phyloP scores from a whole-genome alignment of 92 coral and sea anemone genomes.

The Umimayanthus chanpuru region DNA sequence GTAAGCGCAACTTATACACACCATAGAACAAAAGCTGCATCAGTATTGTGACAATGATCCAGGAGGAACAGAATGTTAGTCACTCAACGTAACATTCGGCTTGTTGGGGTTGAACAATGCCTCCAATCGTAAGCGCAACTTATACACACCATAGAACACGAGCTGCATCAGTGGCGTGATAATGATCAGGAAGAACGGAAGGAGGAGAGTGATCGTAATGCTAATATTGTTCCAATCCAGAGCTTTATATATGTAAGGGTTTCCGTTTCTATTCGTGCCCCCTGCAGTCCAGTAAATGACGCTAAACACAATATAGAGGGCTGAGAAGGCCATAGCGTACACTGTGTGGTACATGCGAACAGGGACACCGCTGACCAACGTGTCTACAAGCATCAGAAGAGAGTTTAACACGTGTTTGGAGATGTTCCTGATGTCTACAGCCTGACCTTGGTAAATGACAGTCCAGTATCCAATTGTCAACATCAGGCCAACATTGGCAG shows the following conservation, averaged over 20 bases:
- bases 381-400: background rate
- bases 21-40: conserved; percentile 13
- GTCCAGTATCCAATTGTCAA: conserved; percentile 14
- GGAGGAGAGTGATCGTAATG: background rate
- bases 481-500: conserved; percentile 2
- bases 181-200: background rate
- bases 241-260: conserved; percentile 41
- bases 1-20: too few species aligned
- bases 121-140: background rate
- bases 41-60: conserved; percentile 10
- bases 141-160: conserved; percentile 29
- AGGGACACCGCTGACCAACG: background rate
- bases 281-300: conserved; percentile 48
- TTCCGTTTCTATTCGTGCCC: conserved; percentile 19
- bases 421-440: background rate
- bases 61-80: background rate
- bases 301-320: conserved; percentile 22
- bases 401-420: conserved; percentile 15
- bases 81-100: background rate
- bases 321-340: conserved; percentile 24
- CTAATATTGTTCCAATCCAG: conserved; percentile 22
- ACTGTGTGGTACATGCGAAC: conserved; percentile 38
- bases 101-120: background rate
- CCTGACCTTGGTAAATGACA: background rate
- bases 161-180: conserved; percentile 35